Conservation (phyloP, 2,888 invertebrate species). For the Stenotaenia linearis region DNA sequence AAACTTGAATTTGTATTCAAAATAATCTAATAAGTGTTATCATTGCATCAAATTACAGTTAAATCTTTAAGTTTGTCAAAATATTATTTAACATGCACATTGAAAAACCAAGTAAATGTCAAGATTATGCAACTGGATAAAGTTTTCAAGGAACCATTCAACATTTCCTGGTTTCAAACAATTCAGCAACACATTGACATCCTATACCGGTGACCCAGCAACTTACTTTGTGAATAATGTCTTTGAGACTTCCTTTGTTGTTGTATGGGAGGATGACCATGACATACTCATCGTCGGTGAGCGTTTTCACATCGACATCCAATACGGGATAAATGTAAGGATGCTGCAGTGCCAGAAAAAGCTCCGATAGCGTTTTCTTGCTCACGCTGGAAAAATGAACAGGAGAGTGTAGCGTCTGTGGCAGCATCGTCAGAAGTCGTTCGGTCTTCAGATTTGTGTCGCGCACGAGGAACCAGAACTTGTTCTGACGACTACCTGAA, state of each 20-base stretch:
- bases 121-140: neutral
- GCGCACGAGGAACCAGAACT: constrained; percentile 85
- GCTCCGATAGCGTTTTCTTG: constrained; percentile 63
- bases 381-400: constrained; percentile 63
- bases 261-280: constrained; percentile 77
- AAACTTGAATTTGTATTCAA: too few relatives aligned
- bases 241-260: constrained; percentile 77
- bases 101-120: neutral
- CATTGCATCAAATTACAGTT: too few relatives aligned
- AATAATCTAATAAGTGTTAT: too few relatives aligned
- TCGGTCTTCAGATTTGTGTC: constrained; percentile 74
- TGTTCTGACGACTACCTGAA: constrained; percentile 69
- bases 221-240: constrained; percentile 76
- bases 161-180: constrained; percentile 4
- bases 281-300: constrained; percentile 52
- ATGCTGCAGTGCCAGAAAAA: constrained; percentile 76
- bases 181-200: neutral
- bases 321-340: constrained; percentile 87
- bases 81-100: too few relatives aligned
- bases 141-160: neutral
- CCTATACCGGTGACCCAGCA: neutral
- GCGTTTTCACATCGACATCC: constrained; percentile 67
- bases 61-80: too few relatives aligned
- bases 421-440: constrained; percentile 65
- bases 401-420: constrained; percentile 52